Base-by-base conservation (phyloP, 2,888 invertebrate genomes). In the Eilema griseolum region DNA sequence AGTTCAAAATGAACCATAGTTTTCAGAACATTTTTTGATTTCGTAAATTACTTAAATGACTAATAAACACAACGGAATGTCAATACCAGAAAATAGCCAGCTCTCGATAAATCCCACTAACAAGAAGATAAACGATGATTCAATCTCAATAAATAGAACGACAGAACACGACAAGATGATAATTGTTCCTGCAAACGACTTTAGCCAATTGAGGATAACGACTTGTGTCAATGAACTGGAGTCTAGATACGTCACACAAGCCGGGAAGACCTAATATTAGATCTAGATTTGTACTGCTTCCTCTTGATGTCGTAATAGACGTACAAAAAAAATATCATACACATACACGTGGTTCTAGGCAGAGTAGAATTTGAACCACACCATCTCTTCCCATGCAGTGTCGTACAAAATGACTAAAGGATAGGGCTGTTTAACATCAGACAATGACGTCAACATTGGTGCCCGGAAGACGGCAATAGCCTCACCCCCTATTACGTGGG, bases 211-310 rank as follows among this genome's bases (percentile, higher is more conserved):
- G 90, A 85, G 84, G 78, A 88, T 88, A 90, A 90, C 88, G 86
- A 88, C 86, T 83, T 80, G 86, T 84, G 92, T 89, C 92, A 89
- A 90, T 88, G 92, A 92, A 91, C 93, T 84, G 82, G 72, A 80
- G 69, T 79, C 76, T 72, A 74, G 71, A 80, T 10, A 76, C 77
- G 78, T 83, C 79, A 83, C 75, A 73, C 69, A 66, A 75, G 77
- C 41, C 66, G 73, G 67, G 73, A 78, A 71, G 46, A 74, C 68
- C 79, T 80, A 76, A 83, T 77, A 79, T 76, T 78, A 82, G 75
- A 82, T 24, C 67, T 72, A 72, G 72, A 71, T 69, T 62, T 46
- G 24, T 46, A 61, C 33, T 3, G 31, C 28, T 70, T 66, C 66
- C 69, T 69, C 61, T 52, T 20, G 16, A 64, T 28, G 28, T 61